phyloP scores from a whole-genome alignment of 1,140 invertebrate genomes.

The Aphelinus atriplicis region DNA sequence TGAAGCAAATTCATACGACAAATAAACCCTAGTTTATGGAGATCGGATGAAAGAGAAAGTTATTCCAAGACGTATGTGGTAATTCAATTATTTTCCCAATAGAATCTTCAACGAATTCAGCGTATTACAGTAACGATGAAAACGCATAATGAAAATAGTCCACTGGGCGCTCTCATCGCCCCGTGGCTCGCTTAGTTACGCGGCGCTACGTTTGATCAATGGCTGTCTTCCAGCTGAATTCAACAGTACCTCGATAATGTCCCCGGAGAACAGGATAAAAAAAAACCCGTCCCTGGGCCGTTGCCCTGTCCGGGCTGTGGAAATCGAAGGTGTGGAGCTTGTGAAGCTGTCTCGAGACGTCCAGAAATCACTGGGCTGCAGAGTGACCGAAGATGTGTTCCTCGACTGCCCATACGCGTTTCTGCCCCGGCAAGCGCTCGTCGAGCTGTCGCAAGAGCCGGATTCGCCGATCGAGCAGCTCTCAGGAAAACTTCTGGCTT shows the following conservation, averaged over 20 bases:
- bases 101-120: too few relatives aligned
- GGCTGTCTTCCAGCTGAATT: neutral
- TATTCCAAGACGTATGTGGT: too few relatives aligned
- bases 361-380: slow-evolving; percentile 52
- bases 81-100: too few relatives aligned
- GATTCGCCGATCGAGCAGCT: slow-evolving; percentile 64
- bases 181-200: neutral
- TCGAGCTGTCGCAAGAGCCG: slow-evolving; percentile 47
- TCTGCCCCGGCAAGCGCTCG: slow-evolving; percentile 68
- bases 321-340: slow-evolving; percentile 50
- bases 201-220: slow-evolving; percentile 50
- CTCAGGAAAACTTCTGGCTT: slow-evolving; percentile 57
- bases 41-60: too few relatives aligned
- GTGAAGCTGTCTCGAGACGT: slow-evolving; percentile 46
- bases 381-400: slow-evolving; percentile 66
- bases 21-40: too few relatives aligned
- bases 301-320: slow-evolving; percentile 51
- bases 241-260: neutral
- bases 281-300: neutral
- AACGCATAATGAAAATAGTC: too few relatives aligned
- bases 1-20: too few relatives aligned
- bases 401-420: slow-evolving; percentile 78
- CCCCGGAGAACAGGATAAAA: neutral
- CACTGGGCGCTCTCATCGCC: too few relatives aligned
- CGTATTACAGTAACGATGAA: too few relatives aligned